These are phyloP conservation scores for Mercenaria mercenaria DNA, from an alignment of 1,140 invertebrate genomes.

Conservation along the genomic window DNA sequence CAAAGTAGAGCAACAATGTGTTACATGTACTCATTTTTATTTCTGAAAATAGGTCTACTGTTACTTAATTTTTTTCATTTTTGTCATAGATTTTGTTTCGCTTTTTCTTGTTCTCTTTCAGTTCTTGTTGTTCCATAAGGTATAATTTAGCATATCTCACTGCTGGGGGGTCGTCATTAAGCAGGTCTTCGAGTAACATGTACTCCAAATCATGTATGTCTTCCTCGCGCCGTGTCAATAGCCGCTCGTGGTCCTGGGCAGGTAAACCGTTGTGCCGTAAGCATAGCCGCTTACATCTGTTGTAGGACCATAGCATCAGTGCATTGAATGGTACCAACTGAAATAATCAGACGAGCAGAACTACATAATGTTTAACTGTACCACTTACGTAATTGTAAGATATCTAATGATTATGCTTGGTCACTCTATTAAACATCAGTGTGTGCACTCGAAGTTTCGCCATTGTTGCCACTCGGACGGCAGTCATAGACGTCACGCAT, in stretches of 20 bases:
- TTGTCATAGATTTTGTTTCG: too few relatives aligned
- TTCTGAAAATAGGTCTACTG: too few relatives aligned
- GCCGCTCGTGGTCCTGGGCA: not conserved
- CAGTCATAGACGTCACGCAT: too few relatives aligned
- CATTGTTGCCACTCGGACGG: too few relatives aligned
- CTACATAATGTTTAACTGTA: not conserved
- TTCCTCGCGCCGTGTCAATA: not conserved
- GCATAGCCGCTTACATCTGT: not conserved
- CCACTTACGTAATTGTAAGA: not conserved
- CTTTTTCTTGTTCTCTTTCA: not conserved
- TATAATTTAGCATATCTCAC: constrained; percentile 17
- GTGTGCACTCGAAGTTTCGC: too few relatives aligned
- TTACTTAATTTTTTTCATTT: too few relatives aligned
- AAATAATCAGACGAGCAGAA: not conserved
- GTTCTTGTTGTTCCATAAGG: constrained; percentile 13
- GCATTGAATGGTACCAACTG: constrained; percentile 38
- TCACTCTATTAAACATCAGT: too few relatives aligned
- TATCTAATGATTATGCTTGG: too few relatives aligned
- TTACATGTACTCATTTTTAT: too few relatives aligned
- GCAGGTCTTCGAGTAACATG: not conserved
- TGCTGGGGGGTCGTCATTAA: not conserved
- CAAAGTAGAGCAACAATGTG: too few relatives aligned
- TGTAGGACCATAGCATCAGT: constrained; percentile 19
- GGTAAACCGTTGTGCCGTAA: constrained; percentile 32
- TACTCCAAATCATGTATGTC: not conserved